phyloP scores from a whole-genome alignment of 2,888 invertebrate species.

The Cataglyphis livida region DNA sequence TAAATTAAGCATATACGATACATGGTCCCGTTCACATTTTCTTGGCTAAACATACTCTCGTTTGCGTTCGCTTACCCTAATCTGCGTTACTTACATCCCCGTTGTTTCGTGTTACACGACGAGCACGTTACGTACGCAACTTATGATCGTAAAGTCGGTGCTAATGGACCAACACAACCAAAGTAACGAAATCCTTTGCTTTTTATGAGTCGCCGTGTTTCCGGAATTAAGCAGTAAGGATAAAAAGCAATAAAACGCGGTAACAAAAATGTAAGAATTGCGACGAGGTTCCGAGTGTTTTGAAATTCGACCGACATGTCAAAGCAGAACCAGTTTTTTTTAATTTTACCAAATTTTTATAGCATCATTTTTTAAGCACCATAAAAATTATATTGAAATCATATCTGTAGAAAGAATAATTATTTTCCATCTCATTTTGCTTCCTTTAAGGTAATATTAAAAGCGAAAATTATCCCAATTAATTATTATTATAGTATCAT shows the following conservation, averaged over 20 bases:
- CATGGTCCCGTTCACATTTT: conserved; percentile 4
- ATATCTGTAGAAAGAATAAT: neutral
- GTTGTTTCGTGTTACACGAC: conserved; percentile 28
- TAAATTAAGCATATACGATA: conserved; percentile 28
- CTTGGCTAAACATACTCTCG: conserved; percentile 8
- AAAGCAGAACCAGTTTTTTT: neutral
- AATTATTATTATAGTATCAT: no score
- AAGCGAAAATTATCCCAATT: neutral
- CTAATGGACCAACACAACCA: conserved; percentile 29
- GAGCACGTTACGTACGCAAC: neutral
- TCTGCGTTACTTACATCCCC: conserved; percentile 35
- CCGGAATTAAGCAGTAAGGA: neutral
- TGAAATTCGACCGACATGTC: neutral
- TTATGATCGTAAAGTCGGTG: conserved; percentile 19
- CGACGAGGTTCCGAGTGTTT: neutral
- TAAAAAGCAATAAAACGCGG: conserved; percentile 7
- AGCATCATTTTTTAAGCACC: neutral
- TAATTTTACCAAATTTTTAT: neutral
- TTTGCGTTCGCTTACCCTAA: conserved; percentile 6
- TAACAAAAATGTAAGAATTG: conserved; percentile 8
- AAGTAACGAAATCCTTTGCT: conserved; percentile 5
- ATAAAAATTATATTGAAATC: neutral
- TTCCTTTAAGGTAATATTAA: neutral
- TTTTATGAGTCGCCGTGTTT: conserved; percentile 2
- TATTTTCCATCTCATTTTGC: neutral